phyloP scores from a whole-genome alignment of 2,888 invertebrate species.

The Gibbula magus region DNA sequence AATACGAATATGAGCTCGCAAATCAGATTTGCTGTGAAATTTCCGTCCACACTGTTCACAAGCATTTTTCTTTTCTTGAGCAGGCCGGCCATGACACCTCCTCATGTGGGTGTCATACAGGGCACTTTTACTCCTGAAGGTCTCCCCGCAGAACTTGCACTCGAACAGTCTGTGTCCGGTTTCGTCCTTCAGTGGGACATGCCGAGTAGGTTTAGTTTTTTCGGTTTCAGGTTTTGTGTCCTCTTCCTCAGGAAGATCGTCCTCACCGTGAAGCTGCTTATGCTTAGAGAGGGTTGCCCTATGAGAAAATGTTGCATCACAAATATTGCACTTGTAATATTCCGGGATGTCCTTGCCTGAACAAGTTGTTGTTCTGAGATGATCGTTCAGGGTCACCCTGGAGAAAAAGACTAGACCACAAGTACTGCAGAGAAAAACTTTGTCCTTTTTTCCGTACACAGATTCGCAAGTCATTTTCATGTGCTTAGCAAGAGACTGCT shows the following conservation, averaged over 20 bases:
- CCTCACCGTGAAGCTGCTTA: background rate
- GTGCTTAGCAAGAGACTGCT: constrained; percentile 15
- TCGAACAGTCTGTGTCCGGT: background rate
- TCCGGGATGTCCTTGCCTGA: background rate
- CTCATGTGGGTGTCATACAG: constrained; percentile 18
- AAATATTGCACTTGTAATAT: background rate
- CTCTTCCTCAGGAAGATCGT: background rate
- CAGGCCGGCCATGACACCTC: background rate
- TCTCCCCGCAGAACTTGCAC: constrained; percentile 23
- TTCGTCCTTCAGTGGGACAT: background rate
- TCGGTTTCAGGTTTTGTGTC: background rate
- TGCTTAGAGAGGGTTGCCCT: constrained; percentile 7
- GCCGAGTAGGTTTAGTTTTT: background rate
- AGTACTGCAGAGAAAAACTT: background rate
- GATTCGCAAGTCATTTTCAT: constrained; percentile 7
- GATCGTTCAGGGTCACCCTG: background rate
- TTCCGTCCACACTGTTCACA: constrained; percentile 5
- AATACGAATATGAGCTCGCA: constrained; percentile 17
- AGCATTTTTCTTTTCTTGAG: background rate
- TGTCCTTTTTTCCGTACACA: background rate
- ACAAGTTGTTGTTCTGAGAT: constrained; percentile 10
- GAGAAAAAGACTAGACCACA: constrained; percentile 10
- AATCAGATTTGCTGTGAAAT: constrained; percentile 19
- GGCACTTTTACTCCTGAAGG: constrained; percentile 12
- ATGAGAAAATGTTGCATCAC: constrained; percentile 3